Evolutionary conservation across 92 coral and sea anemone species (phyloP).

Genomic region (Phenganax marumi): DNA sequence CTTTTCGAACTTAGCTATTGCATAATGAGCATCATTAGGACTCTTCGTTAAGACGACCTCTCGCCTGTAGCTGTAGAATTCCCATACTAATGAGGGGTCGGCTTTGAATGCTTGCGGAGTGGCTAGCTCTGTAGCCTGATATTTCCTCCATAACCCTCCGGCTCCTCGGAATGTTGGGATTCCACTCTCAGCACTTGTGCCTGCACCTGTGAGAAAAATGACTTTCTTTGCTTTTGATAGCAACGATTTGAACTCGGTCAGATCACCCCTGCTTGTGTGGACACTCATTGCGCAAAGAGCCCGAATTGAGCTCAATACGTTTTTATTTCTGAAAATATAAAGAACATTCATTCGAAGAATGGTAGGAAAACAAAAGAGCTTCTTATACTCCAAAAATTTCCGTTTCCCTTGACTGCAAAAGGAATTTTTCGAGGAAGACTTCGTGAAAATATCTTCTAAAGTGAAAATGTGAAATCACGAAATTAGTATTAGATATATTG

Average conservation of each 20-base stretch:
- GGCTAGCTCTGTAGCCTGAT: conserved; percentile 77
- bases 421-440: no score
- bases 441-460: no score
- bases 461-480: no score
- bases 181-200: conserved; percentile 96
- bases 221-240: conserved; percentile 69
- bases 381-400: no score
- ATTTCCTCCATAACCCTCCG: conserved; percentile 96
- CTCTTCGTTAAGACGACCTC: conserved; percentile 81
- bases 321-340: background rate
- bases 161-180: conserved; percentile 98
- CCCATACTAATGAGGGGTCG: conserved; percentile 98
- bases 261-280: conserved; percentile 61
- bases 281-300: conserved; percentile 47
- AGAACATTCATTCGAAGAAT: background rate
- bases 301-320: background rate
- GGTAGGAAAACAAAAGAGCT: no score
- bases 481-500: no score
- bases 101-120: conserved; percentile 66
- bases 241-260: conserved; percentile 64
- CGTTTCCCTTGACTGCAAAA: no score
- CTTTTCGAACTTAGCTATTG: conserved; percentile 86
- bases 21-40: conserved; percentile 89
- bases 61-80: conserved; percentile 93
- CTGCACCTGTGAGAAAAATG: conserved; percentile 86